These are phyloP conservation scores for Astur gentilis DNA, from an alignment of 2,113 vertebrate genomes.

Conservation along the genomic window DNA sequence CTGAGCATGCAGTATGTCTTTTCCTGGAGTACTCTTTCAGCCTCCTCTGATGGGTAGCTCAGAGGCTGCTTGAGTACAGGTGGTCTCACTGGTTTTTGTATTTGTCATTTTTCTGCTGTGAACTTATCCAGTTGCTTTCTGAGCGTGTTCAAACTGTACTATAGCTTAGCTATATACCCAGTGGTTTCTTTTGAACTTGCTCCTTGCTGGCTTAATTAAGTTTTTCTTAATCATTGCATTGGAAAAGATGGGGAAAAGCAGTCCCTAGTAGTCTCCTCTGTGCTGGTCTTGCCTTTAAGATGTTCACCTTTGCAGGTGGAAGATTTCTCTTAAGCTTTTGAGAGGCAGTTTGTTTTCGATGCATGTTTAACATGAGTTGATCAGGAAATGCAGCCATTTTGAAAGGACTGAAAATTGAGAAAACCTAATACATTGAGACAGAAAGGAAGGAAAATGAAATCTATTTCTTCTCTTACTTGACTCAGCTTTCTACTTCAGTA, in stretches of 20 bases:
- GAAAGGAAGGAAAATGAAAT: neutral
- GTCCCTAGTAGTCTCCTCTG: neutral
- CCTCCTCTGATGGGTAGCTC: neutral
- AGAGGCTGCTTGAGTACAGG: neutral
- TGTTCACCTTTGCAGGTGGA: neutral
- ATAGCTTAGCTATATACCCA: neutral
- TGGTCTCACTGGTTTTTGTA: neutral
- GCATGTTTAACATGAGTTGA: neutral
- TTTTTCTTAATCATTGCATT: neutral
- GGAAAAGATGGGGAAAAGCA: neutral
- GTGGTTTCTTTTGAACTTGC: neutral
- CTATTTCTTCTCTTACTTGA: neutral
- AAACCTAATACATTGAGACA: neutral
- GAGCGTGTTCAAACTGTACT: neutral
- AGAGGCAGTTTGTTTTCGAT: neutral
- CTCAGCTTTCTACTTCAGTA: neutral
- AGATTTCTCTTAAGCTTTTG: neutral
- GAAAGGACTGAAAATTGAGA: neutral
- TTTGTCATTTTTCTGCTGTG: neutral
- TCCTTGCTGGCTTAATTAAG: neutral
- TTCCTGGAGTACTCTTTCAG: neutral
- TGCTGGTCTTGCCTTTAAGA: neutral
- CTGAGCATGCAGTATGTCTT: neutral
- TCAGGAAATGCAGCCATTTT: neutral
- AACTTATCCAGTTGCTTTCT: neutral